Conservation (phyloP, 2,888 invertebrate genomes). For the Encarsia formosa region DNA sequence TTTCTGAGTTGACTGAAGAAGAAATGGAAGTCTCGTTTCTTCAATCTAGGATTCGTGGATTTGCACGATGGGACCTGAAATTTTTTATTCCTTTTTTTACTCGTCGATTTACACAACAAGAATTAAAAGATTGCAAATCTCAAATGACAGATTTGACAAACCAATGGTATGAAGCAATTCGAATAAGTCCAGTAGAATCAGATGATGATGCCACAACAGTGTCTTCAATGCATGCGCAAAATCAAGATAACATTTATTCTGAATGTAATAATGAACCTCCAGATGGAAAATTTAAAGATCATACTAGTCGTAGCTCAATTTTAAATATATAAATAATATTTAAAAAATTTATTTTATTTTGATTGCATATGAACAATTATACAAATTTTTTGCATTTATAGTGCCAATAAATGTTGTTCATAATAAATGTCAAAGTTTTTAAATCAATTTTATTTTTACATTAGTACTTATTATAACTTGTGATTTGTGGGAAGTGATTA, state of each 20-base stretch:
- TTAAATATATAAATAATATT: constrained; percentile 35
- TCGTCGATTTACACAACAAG: constrained; percentile 89
- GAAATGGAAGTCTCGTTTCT: constrained; percentile 85
- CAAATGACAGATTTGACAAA: constrained; percentile 96
- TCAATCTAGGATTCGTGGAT: constrained; percentile 77
- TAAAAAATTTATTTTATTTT: no score
- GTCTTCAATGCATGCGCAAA: constrained; percentile 44
- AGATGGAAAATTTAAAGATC: constrained; percentile 24
- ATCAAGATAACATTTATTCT: constrained; percentile 32
- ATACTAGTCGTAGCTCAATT: constrained; percentile 36
- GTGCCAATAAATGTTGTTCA: constrained; percentile 26
- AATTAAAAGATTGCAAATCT: constrained; percentile 90
- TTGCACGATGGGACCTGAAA: constrained; percentile 86
- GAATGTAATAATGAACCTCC: constrained; percentile 34
- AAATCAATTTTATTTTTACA: no score
- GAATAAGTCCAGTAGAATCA: constrained; percentile 81
- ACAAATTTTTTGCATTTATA: constrained; percentile 4
- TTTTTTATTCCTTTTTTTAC: constrained; percentile 97
- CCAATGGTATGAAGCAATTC: constrained; percentile 95
- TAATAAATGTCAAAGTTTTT: no score
- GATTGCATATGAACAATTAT: no score
- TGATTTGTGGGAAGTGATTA: no score
- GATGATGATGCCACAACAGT: constrained; percentile 60
- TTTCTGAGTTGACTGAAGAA: constrained; percentile 90
- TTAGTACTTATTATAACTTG: no score